A percentile compares a stretch with the other conserved stretches of the same genome.
Conservation (phyloP, 2,113 vertebrate species). For the Crotalus helleri region DNA sequence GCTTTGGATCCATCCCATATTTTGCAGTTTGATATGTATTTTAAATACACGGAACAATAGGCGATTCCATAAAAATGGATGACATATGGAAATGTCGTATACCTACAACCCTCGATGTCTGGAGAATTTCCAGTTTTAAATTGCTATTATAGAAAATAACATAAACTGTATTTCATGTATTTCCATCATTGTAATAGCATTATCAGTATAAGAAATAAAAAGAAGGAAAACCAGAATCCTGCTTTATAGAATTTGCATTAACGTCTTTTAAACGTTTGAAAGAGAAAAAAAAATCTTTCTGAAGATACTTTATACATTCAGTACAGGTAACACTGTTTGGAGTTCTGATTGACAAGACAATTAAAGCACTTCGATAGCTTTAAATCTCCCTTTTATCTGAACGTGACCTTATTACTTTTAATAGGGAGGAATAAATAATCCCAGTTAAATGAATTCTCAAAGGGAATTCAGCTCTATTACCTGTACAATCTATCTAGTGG, state of each 20-base stretch:
- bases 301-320: neutral
- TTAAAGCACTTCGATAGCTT: neutral
- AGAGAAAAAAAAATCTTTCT: neutral
- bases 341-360: neutral
- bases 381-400: neutral
- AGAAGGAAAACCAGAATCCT: neutral
- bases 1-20: neutral
- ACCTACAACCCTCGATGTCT: neutral
- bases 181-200: neutral
- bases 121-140: neutral
- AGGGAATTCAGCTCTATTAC: neutral
- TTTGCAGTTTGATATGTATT: neutral
- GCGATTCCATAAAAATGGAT: neutral
- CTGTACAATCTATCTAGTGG: neutral
- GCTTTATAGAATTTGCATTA: neutral
- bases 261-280: neutral
- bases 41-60: neutral
- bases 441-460: neutral
- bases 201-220: neutral
- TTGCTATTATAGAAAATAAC: neutral
- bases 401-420: neutral
- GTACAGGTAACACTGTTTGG: neutral
- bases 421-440: neutral
- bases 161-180: neutral
- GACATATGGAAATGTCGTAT: neutral